phyloP scores from a whole-genome alignment of 2,113 vertebrate species.

The Vanacampus margaritifer region DNA sequence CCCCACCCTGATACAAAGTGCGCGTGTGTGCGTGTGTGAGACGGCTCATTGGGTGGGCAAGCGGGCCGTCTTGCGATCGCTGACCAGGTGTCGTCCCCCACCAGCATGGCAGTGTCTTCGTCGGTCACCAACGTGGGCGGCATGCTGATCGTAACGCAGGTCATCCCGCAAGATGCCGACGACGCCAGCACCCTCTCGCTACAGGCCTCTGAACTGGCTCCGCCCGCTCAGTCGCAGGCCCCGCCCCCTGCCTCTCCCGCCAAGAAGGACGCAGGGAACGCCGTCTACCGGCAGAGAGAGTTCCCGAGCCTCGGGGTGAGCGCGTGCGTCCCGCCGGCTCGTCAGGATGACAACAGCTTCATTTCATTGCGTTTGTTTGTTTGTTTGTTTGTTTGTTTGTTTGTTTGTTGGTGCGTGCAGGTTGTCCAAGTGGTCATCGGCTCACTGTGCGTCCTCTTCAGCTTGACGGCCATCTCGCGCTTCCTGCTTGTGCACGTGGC shows the following conservation, averaged over 20 bases:
- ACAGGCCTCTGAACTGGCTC: not conserved
- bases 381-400: not conserved
- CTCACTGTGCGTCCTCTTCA: not conserved
- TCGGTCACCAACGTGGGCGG: slow-evolving; percentile 37
- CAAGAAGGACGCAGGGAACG: not conserved
- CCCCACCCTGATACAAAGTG: too few relatives aligned
- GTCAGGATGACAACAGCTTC: not conserved
- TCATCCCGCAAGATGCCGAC: slow-evolving; percentile 23
- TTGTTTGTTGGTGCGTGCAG: not conserved
- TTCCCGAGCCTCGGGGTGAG: slow-evolving; percentile 1
- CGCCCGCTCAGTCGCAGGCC: not conserved
- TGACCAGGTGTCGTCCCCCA: too few relatives aligned
- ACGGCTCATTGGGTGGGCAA: too few relatives aligned
- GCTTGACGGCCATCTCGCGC: not conserved
- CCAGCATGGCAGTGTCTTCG: slow-evolving; percentile 25
- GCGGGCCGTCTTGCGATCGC: too few relatives aligned
- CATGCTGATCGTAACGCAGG: slow-evolving; percentile 45
- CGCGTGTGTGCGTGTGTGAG: too few relatives aligned
- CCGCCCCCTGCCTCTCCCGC: not conserved
- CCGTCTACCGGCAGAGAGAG: not conserved
- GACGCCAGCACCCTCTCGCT: slow-evolving; percentile 5
- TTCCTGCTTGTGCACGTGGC: not conserved
- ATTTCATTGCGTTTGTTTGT: not conserved
- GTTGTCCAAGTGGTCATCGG: not conserved
- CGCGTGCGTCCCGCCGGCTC: not conserved